Base-by-base conservation (phyloP, 35 echinoderm and acorn worm species). In the Ophiothrix spiculata region DNA sequence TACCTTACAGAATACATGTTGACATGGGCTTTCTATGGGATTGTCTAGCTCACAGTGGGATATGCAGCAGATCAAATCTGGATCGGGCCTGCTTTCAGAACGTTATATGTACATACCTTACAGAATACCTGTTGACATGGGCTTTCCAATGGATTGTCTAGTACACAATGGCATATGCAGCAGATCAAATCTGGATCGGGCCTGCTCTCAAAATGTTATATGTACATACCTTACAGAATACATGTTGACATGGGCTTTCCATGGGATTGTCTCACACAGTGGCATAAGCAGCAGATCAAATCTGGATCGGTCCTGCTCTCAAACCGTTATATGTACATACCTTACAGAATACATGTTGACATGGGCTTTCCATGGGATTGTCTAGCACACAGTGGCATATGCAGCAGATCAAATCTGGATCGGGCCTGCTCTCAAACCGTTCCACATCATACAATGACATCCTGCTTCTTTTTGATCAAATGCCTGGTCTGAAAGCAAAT, bases 101-200 rank as follows among this genome's bases (percentile, higher is more conserved):
- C 93, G 0, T 91, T 98, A 41, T 82, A 64, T 29, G 92, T 91
- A 79, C 96, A 94, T 28, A 91, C 92, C 86, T 91, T 93, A 75
- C 94, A 97, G 91, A 97, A 97, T 81, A 97, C 96, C 84, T 99
- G 96, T 39, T 88, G 91, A 81, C 96, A 99, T 25, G 92, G 92
- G 28, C 91, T 99, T 75, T 94, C 92, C 83, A 99, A n/a, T 28
- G 96, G 92, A 13, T 90, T 89, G 74, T 94, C 83, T 25, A 99
- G 83, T 1, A 99, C 92, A 89, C 92, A 91, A 60, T 91, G 89
- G 34, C 96, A 99, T 39, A 94, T 94, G 54, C 96, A 99, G 79
- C 96, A 99, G 31, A 99, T 83, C n/a, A 99, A 87, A 36, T 99
- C 96, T 33, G 86, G 88, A 38, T 97, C 95, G 0, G 95, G 95